Evolutionary conservation across 2,888 invertebrate genomes (phyloP).

Genomic region (Germaria angustata): DNA sequence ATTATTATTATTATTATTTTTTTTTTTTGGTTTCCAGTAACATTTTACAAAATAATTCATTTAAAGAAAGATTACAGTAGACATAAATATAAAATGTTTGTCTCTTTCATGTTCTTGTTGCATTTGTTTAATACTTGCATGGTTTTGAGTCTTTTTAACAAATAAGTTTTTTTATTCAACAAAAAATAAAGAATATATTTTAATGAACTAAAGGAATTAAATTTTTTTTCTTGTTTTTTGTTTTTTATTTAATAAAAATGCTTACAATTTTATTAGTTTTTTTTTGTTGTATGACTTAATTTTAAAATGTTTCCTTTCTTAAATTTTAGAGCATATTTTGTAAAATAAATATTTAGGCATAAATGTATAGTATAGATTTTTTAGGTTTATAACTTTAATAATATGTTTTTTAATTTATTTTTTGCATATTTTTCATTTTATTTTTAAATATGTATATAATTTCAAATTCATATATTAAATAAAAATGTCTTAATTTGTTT

Average conservation of each 20-base stretch:
- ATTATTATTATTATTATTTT: no score
- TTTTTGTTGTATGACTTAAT: slow-evolving; percentile 46
- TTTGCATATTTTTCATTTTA: slow-evolving; percentile 8
- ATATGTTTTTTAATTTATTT: slow-evolving; percentile 33
- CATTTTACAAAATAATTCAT: slow-evolving; percentile 41
- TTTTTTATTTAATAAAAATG: slow-evolving; percentile 64
- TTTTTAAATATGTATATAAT: slow-evolving; percentile 45
- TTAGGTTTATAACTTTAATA: slow-evolving; percentile 59
- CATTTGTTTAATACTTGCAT: slow-evolving; percentile 77
- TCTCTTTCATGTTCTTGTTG: slow-evolving; percentile 42
- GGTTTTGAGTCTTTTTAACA: slow-evolving; percentile 79
- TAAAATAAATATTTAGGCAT: slow-evolving; percentile 69
- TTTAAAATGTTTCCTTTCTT: slow-evolving; percentile 47
- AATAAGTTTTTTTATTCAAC: slow-evolving; percentile 68
- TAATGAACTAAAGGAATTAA: slow-evolving; percentile 56
- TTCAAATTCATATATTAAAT: slow-evolving; percentile 50
- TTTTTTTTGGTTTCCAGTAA: slow-evolving; percentile 54
- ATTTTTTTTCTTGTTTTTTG: slow-evolving; percentile 41
- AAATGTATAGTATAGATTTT: slow-evolving; percentile 63
- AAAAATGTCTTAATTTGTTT: slow-evolving; percentile 60
- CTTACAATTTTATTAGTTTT: slow-evolving; percentile 66
- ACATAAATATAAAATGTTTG: slow-evolving; percentile 57
- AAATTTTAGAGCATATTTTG: slow-evolving; percentile 61
- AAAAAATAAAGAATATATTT: slow-evolving; percentile 21
- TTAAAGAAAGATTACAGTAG: slow-evolving; percentile 40